These are phyloP conservation scores for Deroplatys truncata DNA, from an alignment of 2,888 invertebrate species.

Conservation along the genomic window DNA sequence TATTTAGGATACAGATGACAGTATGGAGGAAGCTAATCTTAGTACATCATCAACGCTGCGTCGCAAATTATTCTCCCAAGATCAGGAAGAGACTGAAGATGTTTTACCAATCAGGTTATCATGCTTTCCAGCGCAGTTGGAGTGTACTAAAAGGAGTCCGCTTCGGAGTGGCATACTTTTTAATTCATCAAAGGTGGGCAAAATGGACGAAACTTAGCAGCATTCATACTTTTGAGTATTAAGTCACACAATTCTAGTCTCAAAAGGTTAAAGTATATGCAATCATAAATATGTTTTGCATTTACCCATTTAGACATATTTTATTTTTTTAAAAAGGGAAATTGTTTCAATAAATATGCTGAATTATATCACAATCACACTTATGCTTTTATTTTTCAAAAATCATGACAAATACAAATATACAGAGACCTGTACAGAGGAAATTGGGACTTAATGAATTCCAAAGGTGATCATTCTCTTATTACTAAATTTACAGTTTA, in stretches of 20 bases:
- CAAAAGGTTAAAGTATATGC: neutral
- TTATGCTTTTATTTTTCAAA: too few relatives aligned
- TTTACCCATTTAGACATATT: too few relatives aligned
- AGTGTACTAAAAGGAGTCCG: neutral
- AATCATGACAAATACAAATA: too few relatives aligned
- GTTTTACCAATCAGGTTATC: neutral
- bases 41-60: constrained; percentile 15
- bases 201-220: neutral
- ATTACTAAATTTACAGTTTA: too few relatives aligned
- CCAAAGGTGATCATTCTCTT: too few relatives aligned
- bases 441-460: too few relatives aligned
- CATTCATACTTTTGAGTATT: neutral
- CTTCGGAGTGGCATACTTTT: neutral
- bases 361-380: too few relatives aligned
- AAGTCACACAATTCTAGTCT: neutral
- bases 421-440: too few relatives aligned
- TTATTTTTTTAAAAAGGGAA: too few relatives aligned
- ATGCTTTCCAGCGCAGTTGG: neutral
- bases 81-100: neutral
- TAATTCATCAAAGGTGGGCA: neutral
- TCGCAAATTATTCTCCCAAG: constrained; percentile 13
- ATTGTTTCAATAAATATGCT: too few relatives aligned
- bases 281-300: too few relatives aligned
- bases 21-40: constrained; percentile 18
- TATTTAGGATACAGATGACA: constrained; percentile 16